phyloP scores from a whole-genome alignment of 2,888 invertebrate species.

The Pseudanteris insignis region DNA sequence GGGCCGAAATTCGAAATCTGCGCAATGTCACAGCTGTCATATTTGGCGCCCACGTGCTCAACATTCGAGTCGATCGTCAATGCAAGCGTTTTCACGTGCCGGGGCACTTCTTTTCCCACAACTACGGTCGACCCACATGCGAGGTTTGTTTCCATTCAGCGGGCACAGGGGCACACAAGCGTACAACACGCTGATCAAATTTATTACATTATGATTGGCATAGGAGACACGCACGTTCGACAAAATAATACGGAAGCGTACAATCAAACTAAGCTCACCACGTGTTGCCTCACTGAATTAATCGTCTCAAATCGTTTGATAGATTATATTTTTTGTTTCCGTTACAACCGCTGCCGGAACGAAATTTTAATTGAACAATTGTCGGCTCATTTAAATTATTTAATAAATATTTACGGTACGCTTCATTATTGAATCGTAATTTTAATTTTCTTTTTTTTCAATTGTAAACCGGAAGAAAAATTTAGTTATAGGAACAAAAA shows the following conservation, averaged over 20 bases:
- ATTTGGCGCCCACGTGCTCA: slow-evolving; percentile 31
- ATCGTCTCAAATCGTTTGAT: slow-evolving; percentile 2
- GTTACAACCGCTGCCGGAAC: neutral
- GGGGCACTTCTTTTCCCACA: slow-evolving; percentile 3
- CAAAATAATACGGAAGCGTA: slow-evolving; percentile 24
- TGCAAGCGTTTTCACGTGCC: slow-evolving; percentile 19
- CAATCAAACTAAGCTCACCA: slow-evolving; percentile 22
- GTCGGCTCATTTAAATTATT: neutral
- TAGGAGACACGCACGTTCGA: slow-evolving; percentile 6
- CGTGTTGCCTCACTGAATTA: slow-evolving; percentile 2
- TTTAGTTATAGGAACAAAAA: no score
- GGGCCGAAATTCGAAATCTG: slow-evolving; percentile 8
- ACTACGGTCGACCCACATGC: slow-evolving; percentile 19
- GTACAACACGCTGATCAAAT: slow-evolving; percentile 9
- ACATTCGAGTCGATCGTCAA: slow-evolving; percentile 19
- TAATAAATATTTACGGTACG: no score
- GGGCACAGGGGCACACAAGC: neutral
- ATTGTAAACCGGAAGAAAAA: no score
- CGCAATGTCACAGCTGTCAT: slow-evolving; percentile 7
- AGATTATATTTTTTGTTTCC: slow-evolving; percentile 13
- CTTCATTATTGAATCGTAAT: no score
- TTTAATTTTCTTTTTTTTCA: no score
- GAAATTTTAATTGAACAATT: slow-evolving; percentile 13
- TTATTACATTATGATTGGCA: slow-evolving; percentile 30
- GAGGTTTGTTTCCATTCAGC: slow-evolving; percentile 3